Base-by-base conservation (phyloP, 1,140 invertebrate species). In the Panagrolaimus sp. region DNA sequence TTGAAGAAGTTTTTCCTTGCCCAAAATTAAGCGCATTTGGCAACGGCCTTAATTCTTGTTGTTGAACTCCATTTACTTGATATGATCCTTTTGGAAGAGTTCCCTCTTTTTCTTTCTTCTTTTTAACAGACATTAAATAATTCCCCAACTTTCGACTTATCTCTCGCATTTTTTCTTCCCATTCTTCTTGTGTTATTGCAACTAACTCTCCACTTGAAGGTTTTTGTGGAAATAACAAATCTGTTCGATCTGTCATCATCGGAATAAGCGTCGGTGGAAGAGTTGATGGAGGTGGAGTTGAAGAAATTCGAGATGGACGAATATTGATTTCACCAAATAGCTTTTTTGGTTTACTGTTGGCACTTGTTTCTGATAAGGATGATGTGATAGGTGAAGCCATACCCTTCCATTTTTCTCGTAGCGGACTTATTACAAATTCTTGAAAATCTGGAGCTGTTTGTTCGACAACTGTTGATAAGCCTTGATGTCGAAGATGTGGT, bases 381-480 rank as follows among this genome's bases (percentile, higher is more conserved):
- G 51, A 3, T 0, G 51, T 20, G 14, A 57, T 20, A 20, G 20
- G 20, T 13, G 20, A 25, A 5, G 51, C 51, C 8, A 57, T 20
- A 11, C 51, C 51, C n/a, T 57, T 57, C 51, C 51, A 57, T 20
- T 57, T 57, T 16, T 57, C 51, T 9, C 20, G 11, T 8, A 57
- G 20, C 8, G 51, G 51, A 25, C 20, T 57, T 11, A 57, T 16
- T 4, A 57, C 51, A 27, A 57, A 57, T 57, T 57, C 51, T 27
- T 57, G 51, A 27, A 57, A 57, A 11, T 57, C 51, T 20, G 51
- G 51, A 20, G 11, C n/a, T 27, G 20, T 20, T 57, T 57, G 51
- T 16, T 57, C 51, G 8, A 57, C n/a, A 27, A 57, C 20, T 13
- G 27, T 8, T 5, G 51, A 16, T 1, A 11, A 16, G 14, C 51